Conservation (phyloP, 1,140 invertebrate species). For the Spodoptera frugiperda region DNA sequence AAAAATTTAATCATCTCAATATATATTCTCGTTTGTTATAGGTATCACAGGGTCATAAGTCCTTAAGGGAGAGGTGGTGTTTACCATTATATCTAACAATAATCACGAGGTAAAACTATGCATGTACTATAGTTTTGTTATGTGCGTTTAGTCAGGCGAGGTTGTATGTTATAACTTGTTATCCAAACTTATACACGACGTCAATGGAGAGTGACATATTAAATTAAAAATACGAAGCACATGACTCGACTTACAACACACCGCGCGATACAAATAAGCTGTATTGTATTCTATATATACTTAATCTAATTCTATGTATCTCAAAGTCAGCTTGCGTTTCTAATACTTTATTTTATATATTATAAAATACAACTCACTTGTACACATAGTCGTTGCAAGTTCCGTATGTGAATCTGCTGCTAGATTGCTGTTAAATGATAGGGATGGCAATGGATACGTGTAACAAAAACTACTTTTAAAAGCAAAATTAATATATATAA, state of each 20-base stretch:
- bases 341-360: neutral
- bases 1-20: conserved; percentile 12
- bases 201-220: neutral
- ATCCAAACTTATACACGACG: neutral
- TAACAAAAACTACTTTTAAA: conserved; percentile 12
- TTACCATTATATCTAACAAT: conserved; percentile 34
- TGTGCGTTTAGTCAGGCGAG: conserved; percentile 34
- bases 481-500: conserved; percentile 15
- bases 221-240: neutral
- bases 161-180: neutral
- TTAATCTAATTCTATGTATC: neutral
- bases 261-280: neutral
- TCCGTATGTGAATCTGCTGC: neutral
- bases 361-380: neutral
- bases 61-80: conserved; percentile 32
- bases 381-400: conserved; percentile 3
- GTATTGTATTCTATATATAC: neutral
- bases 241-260: conserved; percentile 4
- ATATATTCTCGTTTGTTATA: conserved; percentile 35
- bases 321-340: neutral
- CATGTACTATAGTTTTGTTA: conserved; percentile 25
- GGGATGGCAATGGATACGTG: conserved; percentile 20
- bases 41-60: conserved; percentile 41
- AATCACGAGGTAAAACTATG: conserved; percentile 38
- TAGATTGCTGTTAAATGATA: conserved; percentile 22